Evolutionary conservation across 2,888 invertebrate genomes (phyloP).

Genomic region (Eilema sororculum): DNA sequence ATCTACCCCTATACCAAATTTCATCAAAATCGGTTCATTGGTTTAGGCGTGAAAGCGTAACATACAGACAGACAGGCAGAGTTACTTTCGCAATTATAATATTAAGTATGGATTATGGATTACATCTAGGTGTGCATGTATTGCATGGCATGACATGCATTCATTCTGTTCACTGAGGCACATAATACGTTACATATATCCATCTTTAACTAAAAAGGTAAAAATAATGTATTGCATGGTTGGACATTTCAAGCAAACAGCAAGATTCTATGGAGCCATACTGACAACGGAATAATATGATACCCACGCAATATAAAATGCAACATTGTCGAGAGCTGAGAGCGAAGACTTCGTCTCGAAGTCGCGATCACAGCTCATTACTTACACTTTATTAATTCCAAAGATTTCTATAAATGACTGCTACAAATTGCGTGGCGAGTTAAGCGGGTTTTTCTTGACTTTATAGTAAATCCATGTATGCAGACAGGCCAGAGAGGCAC

Average conservation of each 20-base stretch:
- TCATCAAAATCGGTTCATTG: no score
- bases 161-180: background rate
- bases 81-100: no score
- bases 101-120: no score
- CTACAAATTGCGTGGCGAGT: slow-evolving; percentile 35
- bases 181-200: background rate
- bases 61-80: no score
- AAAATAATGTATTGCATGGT: background rate
- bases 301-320: slow-evolving; percentile 7
- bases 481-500: no score
- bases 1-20: no score
- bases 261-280: background rate
- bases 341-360: slow-evolving; percentile 1
- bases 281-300: slow-evolving; percentile 13
- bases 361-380: slow-evolving; percentile 30
- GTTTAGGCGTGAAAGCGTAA: no score
- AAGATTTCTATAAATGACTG: slow-evolving; percentile 35
- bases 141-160: background rate
- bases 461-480: slow-evolving; percentile 11
- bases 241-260: background rate
- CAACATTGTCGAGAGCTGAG: slow-evolving; percentile 16
- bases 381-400: slow-evolving; percentile 35
- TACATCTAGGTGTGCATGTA: background rate
- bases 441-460: slow-evolving; percentile 21
- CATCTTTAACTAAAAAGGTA: background rate